Evolutionary conservation across 2,888 invertebrate genomes (phyloP), one percentile per base, ranked within the genome.

Genomic region (Drosophila phalerata): DNA sequence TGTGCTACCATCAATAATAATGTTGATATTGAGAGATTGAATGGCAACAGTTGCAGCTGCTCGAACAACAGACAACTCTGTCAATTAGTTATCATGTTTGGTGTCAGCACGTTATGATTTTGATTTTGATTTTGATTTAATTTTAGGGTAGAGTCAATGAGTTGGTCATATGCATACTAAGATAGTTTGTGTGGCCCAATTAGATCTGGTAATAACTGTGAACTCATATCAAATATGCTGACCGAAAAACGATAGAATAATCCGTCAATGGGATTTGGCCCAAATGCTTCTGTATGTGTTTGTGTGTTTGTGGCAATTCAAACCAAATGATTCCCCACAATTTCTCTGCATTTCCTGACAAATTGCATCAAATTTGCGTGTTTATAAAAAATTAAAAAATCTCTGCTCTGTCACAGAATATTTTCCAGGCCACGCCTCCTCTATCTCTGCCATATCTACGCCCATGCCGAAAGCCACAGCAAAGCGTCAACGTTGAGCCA

Each of bases 1-100:
- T 62, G 45, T 19, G 52, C 19, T 57, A 63, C 58, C 78, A 67
- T 71, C 78, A 68, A 75, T 71, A 74, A 70, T 70, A 73, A 61
- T 66, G 51, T 62, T 66, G 51, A 64, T 56, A 64, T 62, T 63
- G 66, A 66, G 69, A 65, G 57, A 73, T 77, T 77, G 74, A 77
- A 48, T 63, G 65, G 48, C 73, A 73, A 57, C 69, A 74, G 63
- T 63, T 73, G 69, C 76, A 69, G 65, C 72, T 73, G 76, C 58
- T 47, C 15, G 25, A 47, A 57, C 66, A 63, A 53, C 70, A 73
- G 60, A 66, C 69, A 73, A 68, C 60, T 81, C 77, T 82, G 85
- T 87, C 85, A 85, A 87, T 87, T 87, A 85, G 85, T 82, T 85
- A 82, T 87, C 87, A 81, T 85, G 85, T 85, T 73, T 69, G 67